Evolutionary conservation across 2,797 vertebrate genomes (phyloP), one percentile per base, ranked within the genome.

Genomic region (Oryzias dopingdopingensis): DNA sequence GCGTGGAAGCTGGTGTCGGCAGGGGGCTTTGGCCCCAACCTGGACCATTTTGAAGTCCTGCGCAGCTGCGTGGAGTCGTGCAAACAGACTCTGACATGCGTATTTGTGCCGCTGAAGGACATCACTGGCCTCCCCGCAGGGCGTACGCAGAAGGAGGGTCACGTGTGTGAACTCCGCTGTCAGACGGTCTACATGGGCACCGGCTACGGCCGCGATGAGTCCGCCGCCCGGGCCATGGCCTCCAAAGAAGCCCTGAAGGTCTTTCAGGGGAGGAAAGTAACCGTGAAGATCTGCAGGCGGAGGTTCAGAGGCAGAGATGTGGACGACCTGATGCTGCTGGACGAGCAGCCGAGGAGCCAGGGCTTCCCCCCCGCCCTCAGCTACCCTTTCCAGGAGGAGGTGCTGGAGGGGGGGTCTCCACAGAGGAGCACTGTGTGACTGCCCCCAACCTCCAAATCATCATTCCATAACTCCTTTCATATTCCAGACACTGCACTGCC

Each of bases 1-100:
- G 96, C 96, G 0, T 99, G 97, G 97, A 98, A 97, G 80, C 68
- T 98, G 77, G 97, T 99, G 53, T 96, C 96, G 3, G 96, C 93
- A 0, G 97, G 97, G 18, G 97, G 96, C 47, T 97, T 97, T 45
- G 95, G 95, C 40, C 94, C 94, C 40, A 97, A 77, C 41, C 78
- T 97, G 80, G 96, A 98, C 86, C 96, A 97, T 13, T 94, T 89
- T 14, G 96, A 97, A 86, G 94, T 99, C 59, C 85, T 98, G 13
- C 94, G 92, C 2, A 92, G 92, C 52, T 97, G 95, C 5, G 89
- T 96, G 56, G 95, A 98, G 89, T 96, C 96, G 0, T 92, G 94
- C 42, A 98, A 97, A 88, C 91, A 94, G 75, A 95, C 91, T 0
- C 85, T 98, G 84, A 93, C 92, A 81, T 95, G 96, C 46, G 93